phyloP scores from a whole-genome alignment of 2,888 invertebrate species.

The Conchocele bisecta region DNA sequence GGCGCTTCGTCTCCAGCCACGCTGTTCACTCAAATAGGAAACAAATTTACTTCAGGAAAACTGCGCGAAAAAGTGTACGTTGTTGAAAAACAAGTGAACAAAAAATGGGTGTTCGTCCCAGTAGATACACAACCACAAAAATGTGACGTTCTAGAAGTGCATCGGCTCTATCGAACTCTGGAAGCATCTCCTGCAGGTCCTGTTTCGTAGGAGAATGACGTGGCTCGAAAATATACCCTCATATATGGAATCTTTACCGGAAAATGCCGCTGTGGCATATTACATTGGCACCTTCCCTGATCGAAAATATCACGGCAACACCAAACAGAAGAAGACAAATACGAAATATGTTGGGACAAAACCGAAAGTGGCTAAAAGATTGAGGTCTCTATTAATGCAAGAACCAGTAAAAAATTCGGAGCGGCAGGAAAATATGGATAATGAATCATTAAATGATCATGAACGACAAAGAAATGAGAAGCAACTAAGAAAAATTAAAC shows the following conservation, averaged over 20 bases:
- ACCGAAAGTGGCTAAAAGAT: neutral
- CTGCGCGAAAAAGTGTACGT: neutral
- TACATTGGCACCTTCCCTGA: neutral
- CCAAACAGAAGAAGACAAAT: neutral
- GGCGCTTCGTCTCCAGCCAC: neutral
- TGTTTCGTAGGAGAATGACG: neutral
- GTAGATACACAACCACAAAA: neutral
- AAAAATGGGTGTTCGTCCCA: neutral
- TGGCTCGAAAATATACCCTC: neutral
- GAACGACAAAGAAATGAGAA: slow-evolving; percentile 23
- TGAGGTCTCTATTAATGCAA: neutral
- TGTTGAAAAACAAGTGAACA: neutral
- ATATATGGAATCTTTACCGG: neutral
- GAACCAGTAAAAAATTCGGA: neutral
- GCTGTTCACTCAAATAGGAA: neutral
- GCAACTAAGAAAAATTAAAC: slow-evolving; percentile 14
- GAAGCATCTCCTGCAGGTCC: neutral
- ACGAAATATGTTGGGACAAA: neutral
- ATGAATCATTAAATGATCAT: neutral
- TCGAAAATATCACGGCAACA: neutral
- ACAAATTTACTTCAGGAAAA: neutral
- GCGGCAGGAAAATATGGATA: neutral
- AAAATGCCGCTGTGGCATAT: neutral
- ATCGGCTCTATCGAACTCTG: neutral
- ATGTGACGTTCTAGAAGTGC: neutral